These are phyloP conservation scores for Sphenodon punctatus DNA, from an alignment of 2,797 vertebrate species.

Conservation along the genomic window DNA sequence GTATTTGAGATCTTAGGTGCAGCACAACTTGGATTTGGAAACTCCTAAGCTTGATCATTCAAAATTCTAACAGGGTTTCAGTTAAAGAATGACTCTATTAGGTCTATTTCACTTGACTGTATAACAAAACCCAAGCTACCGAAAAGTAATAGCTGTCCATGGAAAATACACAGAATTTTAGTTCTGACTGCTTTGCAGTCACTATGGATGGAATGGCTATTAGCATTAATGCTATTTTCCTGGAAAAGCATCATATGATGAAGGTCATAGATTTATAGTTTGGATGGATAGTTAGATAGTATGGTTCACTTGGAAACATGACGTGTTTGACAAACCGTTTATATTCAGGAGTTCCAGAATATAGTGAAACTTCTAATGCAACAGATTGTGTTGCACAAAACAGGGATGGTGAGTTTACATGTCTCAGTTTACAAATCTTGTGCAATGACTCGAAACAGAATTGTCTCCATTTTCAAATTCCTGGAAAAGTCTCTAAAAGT, in stretches of 20 bases:
- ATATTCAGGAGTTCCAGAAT: conserved; percentile 26
- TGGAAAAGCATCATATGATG: neutral
- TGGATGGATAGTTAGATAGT: conserved; percentile 31
- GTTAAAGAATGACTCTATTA: too few relatives aligned
- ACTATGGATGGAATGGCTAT: neutral
- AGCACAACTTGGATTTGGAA: conserved; percentile 11
- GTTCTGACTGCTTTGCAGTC: neutral
- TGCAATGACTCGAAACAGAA: conserved; percentile 28
- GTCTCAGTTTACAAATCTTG: conserved; percentile 61
- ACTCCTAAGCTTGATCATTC: neutral
- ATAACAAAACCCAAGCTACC: fast-evolving
- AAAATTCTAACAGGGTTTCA: neutral
- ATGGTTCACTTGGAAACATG: conserved; percentile 40
- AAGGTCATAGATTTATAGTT: neutral
- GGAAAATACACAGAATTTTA: neutral
- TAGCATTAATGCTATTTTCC: neutral
- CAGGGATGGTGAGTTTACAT: neutral
- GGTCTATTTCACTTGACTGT: neutral
- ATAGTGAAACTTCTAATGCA: neutral
- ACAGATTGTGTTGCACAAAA: conserved; percentile 48
- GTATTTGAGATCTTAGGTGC: neutral
- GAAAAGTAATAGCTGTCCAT: neutral
- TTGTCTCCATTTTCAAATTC: conserved; percentile 43
- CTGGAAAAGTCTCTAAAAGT: conserved; percentile 58
- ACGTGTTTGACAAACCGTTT: conserved; percentile 42